Base-by-base conservation (phyloP, 1,140 invertebrate genomes). In the Orius insidiosus region DNA sequence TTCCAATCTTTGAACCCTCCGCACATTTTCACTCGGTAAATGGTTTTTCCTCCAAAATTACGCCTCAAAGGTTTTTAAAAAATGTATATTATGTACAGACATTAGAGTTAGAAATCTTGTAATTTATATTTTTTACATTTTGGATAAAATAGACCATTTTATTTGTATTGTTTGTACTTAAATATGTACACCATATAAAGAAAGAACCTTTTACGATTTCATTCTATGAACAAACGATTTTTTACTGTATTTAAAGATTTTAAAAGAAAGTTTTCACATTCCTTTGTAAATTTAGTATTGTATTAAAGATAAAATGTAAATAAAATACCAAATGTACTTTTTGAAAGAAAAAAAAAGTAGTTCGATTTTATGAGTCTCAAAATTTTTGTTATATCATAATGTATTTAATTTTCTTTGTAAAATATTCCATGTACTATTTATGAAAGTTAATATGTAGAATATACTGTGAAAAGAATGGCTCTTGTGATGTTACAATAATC, bases 121-220 rank as follows among this genome's bases (percentile, higher is more conserved):
- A 44, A 44, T 33, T 33, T 44, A 44, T 44, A 44, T 44, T 44
- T 44, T 44, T 44, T 44, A 44, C 31, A 44, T n/a, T 44, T 32
- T 44, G 14, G 34, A 44, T 44, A 44, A 33, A 30, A 24, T 42
- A 15, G 34, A 43, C 16, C 15, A 13, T 33, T 14, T 14, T 44
- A 24, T 24, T 42, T 42, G 11, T 44, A 8, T 11, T 13, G 42
- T 44, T 44, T 33, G 31, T 44, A 44, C 42, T 33, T 44, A 11
- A 32, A 44, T 13, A 9, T 2, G 42, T 32, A 44, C 8, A 18
- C 15, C 3, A 31, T 42, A 42, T 24, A 13, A 15, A 15, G 16
- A 14, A 32, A 33, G 13, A 14, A 44, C 9, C 19, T 30, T 13
- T 33, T 32, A 15, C 34, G 15, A 30, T 32, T 44, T 44, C 42